Evolutionary conservation across 64 coral and sea anemone species (phyloP).

Genomic region (Acropora yongei): DNA sequence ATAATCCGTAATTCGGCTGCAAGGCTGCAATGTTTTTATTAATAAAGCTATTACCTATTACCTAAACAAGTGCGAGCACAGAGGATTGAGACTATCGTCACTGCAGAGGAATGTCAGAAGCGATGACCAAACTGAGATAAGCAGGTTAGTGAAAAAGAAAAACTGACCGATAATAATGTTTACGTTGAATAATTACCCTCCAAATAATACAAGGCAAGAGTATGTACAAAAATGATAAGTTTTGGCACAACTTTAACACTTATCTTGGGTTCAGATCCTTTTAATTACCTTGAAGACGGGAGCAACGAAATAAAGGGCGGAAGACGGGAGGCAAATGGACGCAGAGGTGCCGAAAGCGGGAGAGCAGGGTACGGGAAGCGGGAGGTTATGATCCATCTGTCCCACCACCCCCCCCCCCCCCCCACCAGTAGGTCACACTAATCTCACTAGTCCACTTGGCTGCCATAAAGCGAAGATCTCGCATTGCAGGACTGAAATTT

Average conservation of each 20-base stretch:
- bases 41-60: neutral
- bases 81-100: neutral
- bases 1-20: too few species aligned
- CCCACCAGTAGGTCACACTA: too few species aligned
- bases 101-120: neutral
- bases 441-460: too few species aligned
- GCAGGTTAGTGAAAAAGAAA: neutral
- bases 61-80: neutral
- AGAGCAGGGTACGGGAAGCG: too few species aligned
- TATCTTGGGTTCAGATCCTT: neutral
- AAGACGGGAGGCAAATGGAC: too few species aligned
- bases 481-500: too few species aligned
- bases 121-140: neutral
- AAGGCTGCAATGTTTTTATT: too few species aligned
- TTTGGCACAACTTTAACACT: neutral
- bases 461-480: too few species aligned
- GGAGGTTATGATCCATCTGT: too few species aligned
- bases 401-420: too few species aligned
- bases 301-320: neutral
- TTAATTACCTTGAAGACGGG: neutral
- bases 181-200: neutral
- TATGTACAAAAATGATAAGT: neutral
- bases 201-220: neutral
- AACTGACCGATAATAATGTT: neutral
- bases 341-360: too few species aligned